Percentiles rank a stretch among this genome's conserved stretches.
These are phyloP conservation scores for Drosophila paranaensis DNA, from an alignment of 2,888 invertebrate genomes.

Conservation along the genomic window DNA sequence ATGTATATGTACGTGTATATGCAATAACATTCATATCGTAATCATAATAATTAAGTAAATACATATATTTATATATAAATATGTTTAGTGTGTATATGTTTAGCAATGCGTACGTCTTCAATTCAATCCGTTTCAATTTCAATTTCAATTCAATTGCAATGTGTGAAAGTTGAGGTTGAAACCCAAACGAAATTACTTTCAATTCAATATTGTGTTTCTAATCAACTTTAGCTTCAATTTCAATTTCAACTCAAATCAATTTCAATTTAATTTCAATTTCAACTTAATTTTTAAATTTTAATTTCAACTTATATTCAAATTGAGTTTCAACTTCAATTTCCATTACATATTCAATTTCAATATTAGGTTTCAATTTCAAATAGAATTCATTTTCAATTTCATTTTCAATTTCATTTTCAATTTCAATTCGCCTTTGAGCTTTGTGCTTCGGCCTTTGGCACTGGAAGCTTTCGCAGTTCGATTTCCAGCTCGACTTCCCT, in stretches of 20 bases:
- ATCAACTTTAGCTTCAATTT: neutral
- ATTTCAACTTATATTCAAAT: neutral
- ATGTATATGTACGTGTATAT: conserved; percentile 63
- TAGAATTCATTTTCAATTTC: neutral
- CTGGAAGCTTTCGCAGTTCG: conserved; percentile 9
- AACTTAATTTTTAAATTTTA: neutral
- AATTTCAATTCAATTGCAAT: conserved; percentile 5
- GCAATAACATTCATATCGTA: conserved; percentile 77
- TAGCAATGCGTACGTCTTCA: conserved; percentile 36
- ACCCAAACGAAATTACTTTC: neutral
- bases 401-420: neutral
- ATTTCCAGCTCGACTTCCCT: conserved; percentile 23
- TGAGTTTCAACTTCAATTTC: neutral
- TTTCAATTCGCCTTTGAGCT: neutral
- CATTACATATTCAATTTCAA: neutral
- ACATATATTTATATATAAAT: conserved; percentile 64
- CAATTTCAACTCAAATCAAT: neutral
- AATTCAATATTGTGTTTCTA: conserved; percentile 6
- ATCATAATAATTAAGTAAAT: conserved; percentile 74
- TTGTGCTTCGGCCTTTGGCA: neutral
- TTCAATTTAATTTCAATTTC: neutral
- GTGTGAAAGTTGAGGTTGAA: neutral
- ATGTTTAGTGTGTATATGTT: conserved; percentile 62
- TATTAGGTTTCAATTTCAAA: conserved; percentile 1
- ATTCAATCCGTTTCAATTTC: conserved; percentile 4